Base-by-base conservation (phyloP, 2,113 vertebrate species). In the Xiphophorus couchianus region DNA sequence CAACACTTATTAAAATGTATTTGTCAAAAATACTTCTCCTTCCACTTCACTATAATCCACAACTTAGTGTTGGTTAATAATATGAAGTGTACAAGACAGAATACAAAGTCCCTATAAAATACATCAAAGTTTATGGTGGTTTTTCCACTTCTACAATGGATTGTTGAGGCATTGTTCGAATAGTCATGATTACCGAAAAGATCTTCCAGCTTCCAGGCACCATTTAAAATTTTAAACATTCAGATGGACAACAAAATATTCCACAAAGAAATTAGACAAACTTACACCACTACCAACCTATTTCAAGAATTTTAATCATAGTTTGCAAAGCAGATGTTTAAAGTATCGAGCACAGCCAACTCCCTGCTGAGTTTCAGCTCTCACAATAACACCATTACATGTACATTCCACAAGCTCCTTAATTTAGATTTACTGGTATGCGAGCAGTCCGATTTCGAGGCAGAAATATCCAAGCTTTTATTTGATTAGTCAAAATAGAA, bases 401-500 rank as follows among this genome's bases (percentile, higher is more conserved):
- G 30, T 77, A 10, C 17, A 73, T 76, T 84, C 74, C 10, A 73
- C 28, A 33, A 76, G 51, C 31, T 71, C 30, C 29, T 77, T 76
- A 78, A 19, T 14, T 81, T 35, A 1, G 42, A 70, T 25, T 79
- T 22, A 61, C 69, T 39, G 51, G 15, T 44, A 35, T 27, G 68
- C 61, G 74, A 83, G 37, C 60, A 62, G 66, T 69, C 66, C 25
- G 29, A 73, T 66, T 80, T 25, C 74, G 39, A 78, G 28, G 54
- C 17, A 67, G 35, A 80, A 89, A 61, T 33, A 69, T 69, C 39
- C 39, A 73, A 27, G 67, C 35, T 76, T 71, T 65, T 74, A 67
- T 84, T 60, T 84, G 60, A 58, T 31, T 62, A 60, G 64, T 70
- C 71, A 63, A 69, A 78, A 69, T 39, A 87, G 33, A 81, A 74